A percentile compares a stretch with the other conserved stretches of the same genome.
phyloP scores from a whole-genome alignment of 1,140 invertebrate species.

The Aphelenchoides fujianensis region DNA sequence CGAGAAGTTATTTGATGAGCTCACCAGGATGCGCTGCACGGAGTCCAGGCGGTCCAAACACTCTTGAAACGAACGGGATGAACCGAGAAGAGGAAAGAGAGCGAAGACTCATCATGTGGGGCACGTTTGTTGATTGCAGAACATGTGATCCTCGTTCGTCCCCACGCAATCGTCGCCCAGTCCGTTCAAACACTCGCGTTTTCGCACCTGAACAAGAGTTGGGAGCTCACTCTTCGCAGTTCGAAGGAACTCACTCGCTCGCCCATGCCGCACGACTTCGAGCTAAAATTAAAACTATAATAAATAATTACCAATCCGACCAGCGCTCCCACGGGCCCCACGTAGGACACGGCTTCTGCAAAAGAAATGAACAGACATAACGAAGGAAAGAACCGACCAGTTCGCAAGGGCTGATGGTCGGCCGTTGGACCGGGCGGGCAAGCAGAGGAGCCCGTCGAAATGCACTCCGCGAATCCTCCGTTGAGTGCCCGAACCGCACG shows the following conservation, averaged over 20 bases:
- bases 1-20: too few species aligned
- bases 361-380: constrained; percentile 27
- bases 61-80: constrained; percentile 6
- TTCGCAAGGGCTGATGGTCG: constrained; percentile 33
- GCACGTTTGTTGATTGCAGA: constrained; percentile 34
- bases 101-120: constrained; percentile 29
- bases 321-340: constrained; percentile 31
- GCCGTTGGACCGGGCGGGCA: constrained; percentile 15
- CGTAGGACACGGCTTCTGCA: too few species aligned
- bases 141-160: constrained; percentile 27
- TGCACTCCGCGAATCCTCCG: constrained; percentile 67
- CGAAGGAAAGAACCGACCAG: neutral
- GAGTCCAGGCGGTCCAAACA: constrained; percentile 28
- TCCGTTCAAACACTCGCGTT: constrained; percentile 36
- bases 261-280: constrained; percentile 31
- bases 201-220: constrained; percentile 33
- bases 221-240: too few species aligned
- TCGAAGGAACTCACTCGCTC: constrained; percentile 37
- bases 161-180: constrained; percentile 28
- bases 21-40: constrained; percentile 9
- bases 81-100: constrained; percentile 12
- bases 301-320: too few species aligned
- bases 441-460: constrained; percentile 13
- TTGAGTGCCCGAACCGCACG: constrained; percentile 76
- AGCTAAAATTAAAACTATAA: too few species aligned